phyloP scores from a whole-genome alignment of 2,888 invertebrate species.

The Eupeodes latifasciatus region DNA sequence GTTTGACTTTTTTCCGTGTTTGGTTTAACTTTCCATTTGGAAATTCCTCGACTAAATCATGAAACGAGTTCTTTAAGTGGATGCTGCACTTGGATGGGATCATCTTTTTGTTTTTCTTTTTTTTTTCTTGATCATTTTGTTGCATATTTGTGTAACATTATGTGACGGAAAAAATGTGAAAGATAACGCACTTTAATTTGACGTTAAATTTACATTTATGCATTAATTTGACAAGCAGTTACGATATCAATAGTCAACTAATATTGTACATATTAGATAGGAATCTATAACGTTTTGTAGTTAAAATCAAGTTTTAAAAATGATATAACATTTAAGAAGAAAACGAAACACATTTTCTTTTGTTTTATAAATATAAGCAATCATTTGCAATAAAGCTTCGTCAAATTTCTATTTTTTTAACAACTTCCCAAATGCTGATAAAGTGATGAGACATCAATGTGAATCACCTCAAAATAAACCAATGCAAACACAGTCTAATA shows the following conservation, averaged over 20 bases:
- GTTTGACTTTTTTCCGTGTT: constrained; percentile 23
- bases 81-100: constrained; percentile 51
- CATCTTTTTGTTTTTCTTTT: constrained; percentile 56
- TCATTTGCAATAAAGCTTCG: no score
- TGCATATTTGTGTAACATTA: constrained; percentile 23
- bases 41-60: constrained; percentile 51
- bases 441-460: no score
- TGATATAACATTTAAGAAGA: no score
- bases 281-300: not conserved
- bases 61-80: constrained; percentile 64
- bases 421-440: no score
- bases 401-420: no score
- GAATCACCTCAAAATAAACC: no score
- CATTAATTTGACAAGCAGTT: not conserved
- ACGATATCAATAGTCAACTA: not conserved
- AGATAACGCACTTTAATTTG: constrained; percentile 49
- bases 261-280: not conserved
- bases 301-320: no score
- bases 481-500: no score
- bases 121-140: not conserved
- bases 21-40: constrained; percentile 65
- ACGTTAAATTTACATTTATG: constrained; percentile 1
- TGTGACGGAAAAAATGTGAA: constrained; percentile 31
- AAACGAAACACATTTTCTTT: no score
- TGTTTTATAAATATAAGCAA: no score